Percentiles rank a stretch among this genome's conserved stretches.
Evolutionary conservation across 2,888 invertebrate species (phyloP).

Genomic region (Agrotis ipsilon): DNA sequence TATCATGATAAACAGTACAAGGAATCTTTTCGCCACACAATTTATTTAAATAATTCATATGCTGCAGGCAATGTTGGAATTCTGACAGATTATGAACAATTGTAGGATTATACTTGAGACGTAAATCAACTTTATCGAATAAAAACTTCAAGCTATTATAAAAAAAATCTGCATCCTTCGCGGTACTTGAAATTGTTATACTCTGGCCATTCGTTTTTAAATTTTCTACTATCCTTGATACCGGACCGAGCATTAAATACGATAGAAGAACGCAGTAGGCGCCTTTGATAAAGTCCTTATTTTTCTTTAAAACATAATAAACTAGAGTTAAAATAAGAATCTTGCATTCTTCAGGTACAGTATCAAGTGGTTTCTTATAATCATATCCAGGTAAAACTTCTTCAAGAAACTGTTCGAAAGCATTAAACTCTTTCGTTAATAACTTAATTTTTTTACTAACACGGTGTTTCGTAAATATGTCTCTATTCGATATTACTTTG

Average conservation of each 20-base stretch:
- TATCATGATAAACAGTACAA: slow-evolving; percentile 62
- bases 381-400: slow-evolving; percentile 41
- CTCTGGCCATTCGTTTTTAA: neutral
- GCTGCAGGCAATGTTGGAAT: slow-evolving; percentile 73
- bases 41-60: slow-evolving; percentile 72
- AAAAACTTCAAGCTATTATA: slow-evolving; percentile 47
- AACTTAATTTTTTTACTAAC: slow-evolving; percentile 27
- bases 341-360: slow-evolving; percentile 16
- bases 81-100: slow-evolving; percentile 69
- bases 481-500: slow-evolving; percentile 42
- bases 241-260: slow-evolving; percentile 52
- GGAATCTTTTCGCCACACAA: slow-evolving; percentile 64
- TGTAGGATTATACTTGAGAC: slow-evolving; percentile 7
- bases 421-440: neutral
- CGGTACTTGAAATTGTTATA: neutral
- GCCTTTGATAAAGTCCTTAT: slow-evolving; percentile 50
- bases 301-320: slow-evolving; percentile 64
- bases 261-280: slow-evolving; percentile 67
- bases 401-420: slow-evolving; percentile 47
- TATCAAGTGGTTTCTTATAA: neutral
- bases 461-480: slow-evolving; percentile 45
- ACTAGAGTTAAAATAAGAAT: slow-evolving; percentile 62
- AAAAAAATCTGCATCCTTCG: slow-evolving; percentile 17
- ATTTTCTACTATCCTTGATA: slow-evolving; percentile 5
- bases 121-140: slow-evolving; percentile 35